Percentiles rank a stretch among this genome's conserved stretches.
Conservation (phyloP, 2,888 invertebrate species). For the Parapristionchus giblindavisi region DNA sequence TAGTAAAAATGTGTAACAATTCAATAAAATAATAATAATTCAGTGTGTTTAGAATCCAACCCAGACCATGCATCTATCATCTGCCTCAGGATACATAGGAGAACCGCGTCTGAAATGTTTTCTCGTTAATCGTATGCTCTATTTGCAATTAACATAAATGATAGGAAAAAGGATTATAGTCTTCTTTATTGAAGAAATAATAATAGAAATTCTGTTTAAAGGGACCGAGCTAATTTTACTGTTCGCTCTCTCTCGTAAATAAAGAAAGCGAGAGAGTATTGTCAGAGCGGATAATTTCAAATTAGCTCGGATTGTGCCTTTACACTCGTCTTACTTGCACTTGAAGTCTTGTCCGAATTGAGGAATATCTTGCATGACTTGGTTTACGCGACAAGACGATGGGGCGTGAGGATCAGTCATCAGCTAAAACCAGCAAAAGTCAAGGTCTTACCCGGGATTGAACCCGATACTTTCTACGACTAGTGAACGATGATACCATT, state of each 20-base stretch:
- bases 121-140: background rate
- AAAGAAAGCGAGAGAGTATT: too few species aligned
- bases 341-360: constrained; percentile 62
- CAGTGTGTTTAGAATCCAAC: constrained; percentile 56
- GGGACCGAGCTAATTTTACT: too few species aligned
- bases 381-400: constrained; percentile 60
- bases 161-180: background rate
- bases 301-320: too few species aligned
- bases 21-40: too few species aligned
- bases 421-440: constrained; percentile 41
- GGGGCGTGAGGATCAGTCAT: constrained; percentile 65
- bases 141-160: background rate
- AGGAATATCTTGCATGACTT: constrained; percentile 65
- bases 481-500: too few species aligned
- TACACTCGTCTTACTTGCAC: constrained; percentile 47
- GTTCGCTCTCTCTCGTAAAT: too few species aligned
- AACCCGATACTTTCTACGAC: too few species aligned
- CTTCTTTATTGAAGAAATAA: background rate
- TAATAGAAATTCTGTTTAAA: background rate
- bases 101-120: constrained; percentile 31
- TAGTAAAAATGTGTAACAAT: too few species aligned
- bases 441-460: background rate
- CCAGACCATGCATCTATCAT: constrained; percentile 62
- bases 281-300: too few species aligned
- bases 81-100: constrained; percentile 55